Conservation (phyloP, 2,888 invertebrate genomes). For the Andrena trimmerana region DNA sequence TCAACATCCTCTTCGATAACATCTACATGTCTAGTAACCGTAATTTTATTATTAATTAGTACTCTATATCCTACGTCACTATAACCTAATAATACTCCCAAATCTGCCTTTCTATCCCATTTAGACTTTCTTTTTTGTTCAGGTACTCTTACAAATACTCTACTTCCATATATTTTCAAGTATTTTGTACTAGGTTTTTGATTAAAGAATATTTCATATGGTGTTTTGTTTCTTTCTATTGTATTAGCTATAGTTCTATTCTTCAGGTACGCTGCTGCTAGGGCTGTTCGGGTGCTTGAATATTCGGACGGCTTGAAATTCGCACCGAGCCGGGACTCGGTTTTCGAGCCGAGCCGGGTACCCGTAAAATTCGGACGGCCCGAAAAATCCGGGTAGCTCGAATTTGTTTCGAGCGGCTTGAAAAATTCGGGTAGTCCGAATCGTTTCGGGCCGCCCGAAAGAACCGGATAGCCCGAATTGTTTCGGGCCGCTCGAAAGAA, state of each 20-base stretch:
- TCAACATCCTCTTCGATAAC: neutral
- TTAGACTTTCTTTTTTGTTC: slow-evolving; percentile 23
- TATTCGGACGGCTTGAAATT: no score
- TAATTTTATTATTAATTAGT: slow-evolving; percentile 20
- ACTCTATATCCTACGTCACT: slow-evolving; percentile 56
- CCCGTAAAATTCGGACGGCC: no score
- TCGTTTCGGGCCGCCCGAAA: no score
- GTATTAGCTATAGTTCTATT: slow-evolving; percentile 32
- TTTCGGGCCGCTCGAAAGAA: no score
- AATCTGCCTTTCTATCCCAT: slow-evolving; percentile 51
- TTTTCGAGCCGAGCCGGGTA: no score
- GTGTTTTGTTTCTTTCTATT: slow-evolving; percentile 13
- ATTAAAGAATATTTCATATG: slow-evolving; percentile 26
- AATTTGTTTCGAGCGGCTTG: no score
- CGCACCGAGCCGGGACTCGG: no score
- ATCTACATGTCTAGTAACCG: slow-evolving; percentile 13
- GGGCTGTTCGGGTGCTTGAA: no score
- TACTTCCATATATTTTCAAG: slow-evolving; percentile 29
- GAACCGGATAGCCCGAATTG: no score
- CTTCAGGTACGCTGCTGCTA: slow-evolving; percentile 23
- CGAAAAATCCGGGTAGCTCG: no score
- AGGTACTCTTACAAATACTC: slow-evolving; percentile 27
- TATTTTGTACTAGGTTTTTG: slow-evolving; percentile 49
- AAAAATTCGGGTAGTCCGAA: no score
- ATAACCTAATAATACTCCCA: slow-evolving; percentile 61